Conservation (phyloP, 2,888 invertebrate genomes). For the Catocala nupta region DNA sequence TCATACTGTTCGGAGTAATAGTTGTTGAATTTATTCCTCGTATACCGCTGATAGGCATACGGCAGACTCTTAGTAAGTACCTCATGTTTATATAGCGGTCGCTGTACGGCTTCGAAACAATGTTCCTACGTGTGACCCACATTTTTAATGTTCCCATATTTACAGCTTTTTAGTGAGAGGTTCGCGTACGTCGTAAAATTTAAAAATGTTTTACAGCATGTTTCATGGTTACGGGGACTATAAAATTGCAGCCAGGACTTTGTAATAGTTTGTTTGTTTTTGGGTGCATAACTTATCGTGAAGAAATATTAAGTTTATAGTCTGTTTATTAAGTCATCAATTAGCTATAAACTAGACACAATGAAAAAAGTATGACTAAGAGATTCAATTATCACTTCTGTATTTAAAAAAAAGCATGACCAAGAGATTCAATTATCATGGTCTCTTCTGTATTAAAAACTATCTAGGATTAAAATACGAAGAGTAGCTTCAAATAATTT, state of each 20-base stretch:
- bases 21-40: slow-evolving; percentile 17
- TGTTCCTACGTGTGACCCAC: slow-evolving; percentile 68
- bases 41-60: slow-evolving; percentile 29
- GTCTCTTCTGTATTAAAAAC: too few species aligned
- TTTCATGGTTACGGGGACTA: slow-evolving; percentile 36
- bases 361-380: too few species aligned
- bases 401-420: too few species aligned
- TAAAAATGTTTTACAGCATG: slow-evolving; percentile 49
- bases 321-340: too few species aligned
- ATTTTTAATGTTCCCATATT: slow-evolving; percentile 62
- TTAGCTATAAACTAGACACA: too few species aligned
- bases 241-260: slow-evolving; percentile 29
- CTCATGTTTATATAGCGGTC: slow-evolving; percentile 58
- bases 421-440: too few species aligned
- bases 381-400: too few species aligned
- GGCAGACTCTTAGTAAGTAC: slow-evolving; percentile 28
- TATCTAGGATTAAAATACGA: too few species aligned
- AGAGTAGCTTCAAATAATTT: too few species aligned
- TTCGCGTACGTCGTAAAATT: slow-evolving; percentile 54
- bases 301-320: too few species aligned
- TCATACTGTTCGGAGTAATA: too few species aligned
- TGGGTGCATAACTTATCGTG: background rate
- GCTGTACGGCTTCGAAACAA: slow-evolving; percentile 55
- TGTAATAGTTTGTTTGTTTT: slow-evolving; percentile 20
- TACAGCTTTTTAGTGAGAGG: slow-evolving; percentile 56